Percentiles rank a stretch among this genome's conserved stretches.
Conservation (phyloP, 2,113 vertebrate species). For the Lonchura striata region DNA sequence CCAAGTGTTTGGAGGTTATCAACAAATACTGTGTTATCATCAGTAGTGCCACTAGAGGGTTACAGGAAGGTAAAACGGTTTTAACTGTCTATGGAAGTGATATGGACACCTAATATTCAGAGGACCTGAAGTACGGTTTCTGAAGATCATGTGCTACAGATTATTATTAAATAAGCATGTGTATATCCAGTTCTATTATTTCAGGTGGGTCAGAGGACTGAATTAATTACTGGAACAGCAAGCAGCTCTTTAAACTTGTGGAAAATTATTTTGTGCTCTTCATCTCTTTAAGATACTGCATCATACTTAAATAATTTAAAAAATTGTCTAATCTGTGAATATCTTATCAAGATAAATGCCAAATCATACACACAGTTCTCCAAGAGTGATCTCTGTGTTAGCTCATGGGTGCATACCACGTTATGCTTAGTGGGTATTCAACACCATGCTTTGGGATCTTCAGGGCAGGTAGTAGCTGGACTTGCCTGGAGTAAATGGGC, state of each 20-base stretch:
- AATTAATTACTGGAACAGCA: background rate
- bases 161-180: background rate
- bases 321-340: background rate
- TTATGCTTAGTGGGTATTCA: background rate
- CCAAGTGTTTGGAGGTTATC: background rate
- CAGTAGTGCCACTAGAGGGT: background rate
- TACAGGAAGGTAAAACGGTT: background rate
- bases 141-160: background rate
- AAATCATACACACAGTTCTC: background rate
- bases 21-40: background rate
- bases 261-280: background rate
- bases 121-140: background rate
- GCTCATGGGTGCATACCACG: background rate
- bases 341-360: background rate
- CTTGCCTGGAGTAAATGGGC: background rate
- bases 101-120: background rate
- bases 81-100: background rate
- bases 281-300: background rate
- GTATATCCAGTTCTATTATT: background rate
- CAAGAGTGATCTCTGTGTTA: background rate
- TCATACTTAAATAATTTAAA: background rate
- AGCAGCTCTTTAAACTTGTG: background rate
- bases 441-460: background rate
- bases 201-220: background rate
- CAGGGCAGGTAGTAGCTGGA: background rate